Evolutionary conservation across 2,888 invertebrate species (phyloP).

Genomic region (Bugulina stolonifera): DNA sequence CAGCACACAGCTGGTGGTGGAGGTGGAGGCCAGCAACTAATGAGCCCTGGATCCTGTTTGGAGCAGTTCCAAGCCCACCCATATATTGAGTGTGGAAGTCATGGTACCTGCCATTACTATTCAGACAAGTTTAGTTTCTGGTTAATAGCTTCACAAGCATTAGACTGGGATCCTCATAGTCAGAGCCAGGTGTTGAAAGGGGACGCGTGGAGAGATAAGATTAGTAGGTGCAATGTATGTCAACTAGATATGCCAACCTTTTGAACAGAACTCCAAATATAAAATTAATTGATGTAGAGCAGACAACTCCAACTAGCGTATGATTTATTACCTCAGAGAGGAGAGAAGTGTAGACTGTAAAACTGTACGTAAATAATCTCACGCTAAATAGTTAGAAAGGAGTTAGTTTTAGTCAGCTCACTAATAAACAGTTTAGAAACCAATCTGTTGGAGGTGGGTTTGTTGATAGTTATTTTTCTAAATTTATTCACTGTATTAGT

Average conservation of each 20-base stretch:
- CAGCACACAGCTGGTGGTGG: conserved; percentile 35
- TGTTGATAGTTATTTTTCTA: too few relatives aligned
- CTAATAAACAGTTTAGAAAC: too few relatives aligned
- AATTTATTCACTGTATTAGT: too few relatives aligned
- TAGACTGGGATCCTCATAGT: conserved; percentile 18
- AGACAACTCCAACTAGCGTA: too few relatives aligned
- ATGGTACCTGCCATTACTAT: conserved; percentile 39
- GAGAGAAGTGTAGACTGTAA: too few relatives aligned
- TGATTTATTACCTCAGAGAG: too few relatives aligned
- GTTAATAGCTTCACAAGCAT: conserved; percentile 66
- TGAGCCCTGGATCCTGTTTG: conserved; percentile 37
- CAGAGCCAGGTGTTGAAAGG: conserved; percentile 31
- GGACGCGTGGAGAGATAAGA: conserved; percentile 27
- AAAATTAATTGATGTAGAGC: too few relatives aligned
- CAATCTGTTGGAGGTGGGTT: too few relatives aligned
- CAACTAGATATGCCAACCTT: conserved; percentile 26
- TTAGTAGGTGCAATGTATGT: conserved; percentile 32
- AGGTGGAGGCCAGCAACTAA: conserved; percentile 36
- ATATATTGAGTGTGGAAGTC: conserved; percentile 45
- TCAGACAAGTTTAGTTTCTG: conserved; percentile 94
- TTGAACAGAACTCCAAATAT: background rate
- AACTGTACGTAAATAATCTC: too few relatives aligned
- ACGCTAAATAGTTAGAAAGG: too few relatives aligned
- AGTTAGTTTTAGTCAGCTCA: too few relatives aligned
- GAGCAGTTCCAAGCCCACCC: conserved; percentile 49